Conservation (phyloP, 2,113 vertebrate species). For the Girardinichthys multiradiatus region DNA sequence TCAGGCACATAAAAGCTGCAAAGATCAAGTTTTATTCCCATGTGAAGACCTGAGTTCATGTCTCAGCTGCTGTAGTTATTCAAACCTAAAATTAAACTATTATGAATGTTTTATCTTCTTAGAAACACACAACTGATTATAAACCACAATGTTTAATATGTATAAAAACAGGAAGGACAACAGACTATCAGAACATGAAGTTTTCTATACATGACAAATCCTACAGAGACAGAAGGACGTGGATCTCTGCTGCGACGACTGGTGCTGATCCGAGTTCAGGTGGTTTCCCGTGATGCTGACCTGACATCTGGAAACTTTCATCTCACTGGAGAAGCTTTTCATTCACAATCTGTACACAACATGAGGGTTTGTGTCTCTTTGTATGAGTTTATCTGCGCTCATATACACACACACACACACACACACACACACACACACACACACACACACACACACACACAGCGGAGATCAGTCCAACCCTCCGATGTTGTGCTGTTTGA, state of each 20-base stretch:
- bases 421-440: too few species aligned
- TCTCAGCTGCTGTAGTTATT: too few species aligned
- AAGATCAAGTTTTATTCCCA: too few species aligned
- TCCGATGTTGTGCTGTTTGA: conserved; percentile 81
- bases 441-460: conserved; percentile 13
- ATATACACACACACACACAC: too few species aligned
- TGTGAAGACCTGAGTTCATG: too few species aligned
- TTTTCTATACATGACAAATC: conserved; percentile 35
- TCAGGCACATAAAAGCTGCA: too few species aligned
- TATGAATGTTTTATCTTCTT: too few species aligned
- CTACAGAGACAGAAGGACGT: conserved; percentile 37
- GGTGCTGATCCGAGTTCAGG: not conserved
- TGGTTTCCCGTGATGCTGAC: conserved; percentile 20
- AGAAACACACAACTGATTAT: conserved; percentile 16
- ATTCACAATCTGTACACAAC: conserved; percentile 37
- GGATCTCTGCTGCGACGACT: conserved; percentile 17
- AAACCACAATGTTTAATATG: conserved; percentile 69
- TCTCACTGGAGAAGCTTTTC: conserved; percentile 1
- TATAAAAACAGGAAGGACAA: conserved; percentile 63
- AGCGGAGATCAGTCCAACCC: conserved; percentile 75
- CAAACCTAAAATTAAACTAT: too few species aligned
- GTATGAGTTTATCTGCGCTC: conserved; percentile 8
- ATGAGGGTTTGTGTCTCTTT: conserved; percentile 26
- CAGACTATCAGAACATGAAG: conserved; percentile 10
- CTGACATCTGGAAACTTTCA: conserved; percentile 29